A percentile compares a stretch with the other conserved stretches of the same genome.
These are phyloP conservation scores for Nomada goodeniana DNA, from an alignment of 2,888 invertebrate species.

Conservation along the genomic window DNA sequence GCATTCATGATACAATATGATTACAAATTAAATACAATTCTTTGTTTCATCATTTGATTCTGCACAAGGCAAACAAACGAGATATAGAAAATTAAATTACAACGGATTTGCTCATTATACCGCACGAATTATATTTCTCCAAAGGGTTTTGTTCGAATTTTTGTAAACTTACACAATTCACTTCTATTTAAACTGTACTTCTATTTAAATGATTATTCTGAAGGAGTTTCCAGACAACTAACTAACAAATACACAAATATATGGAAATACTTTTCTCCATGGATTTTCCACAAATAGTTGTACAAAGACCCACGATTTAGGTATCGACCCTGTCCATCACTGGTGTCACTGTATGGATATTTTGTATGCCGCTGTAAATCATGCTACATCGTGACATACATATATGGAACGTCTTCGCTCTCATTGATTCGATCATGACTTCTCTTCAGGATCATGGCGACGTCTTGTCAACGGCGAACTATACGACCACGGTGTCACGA, in stretches of 20 bases:
- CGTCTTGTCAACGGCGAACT: slow-evolving; percentile 21
- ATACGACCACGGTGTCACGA: slow-evolving; percentile 56
- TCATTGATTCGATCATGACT: slow-evolving; percentile 1
- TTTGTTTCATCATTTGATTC: neutral
- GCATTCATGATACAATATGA: too few species aligned
- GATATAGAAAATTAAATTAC: too few species aligned
- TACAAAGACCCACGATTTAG: too few species aligned
- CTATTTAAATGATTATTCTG: neutral
- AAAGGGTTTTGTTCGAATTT: too few species aligned
- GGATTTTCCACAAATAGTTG: neutral
- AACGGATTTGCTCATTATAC: too few species aligned
- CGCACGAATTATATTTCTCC: too few species aligned
- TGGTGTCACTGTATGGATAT: too few species aligned
- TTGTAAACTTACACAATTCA: too few species aligned
- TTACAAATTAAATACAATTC: too few species aligned
- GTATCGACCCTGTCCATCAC: too few species aligned
- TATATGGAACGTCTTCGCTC: neutral
- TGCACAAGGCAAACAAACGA: too few species aligned
- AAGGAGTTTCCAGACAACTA: neutral
- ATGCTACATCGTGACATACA: neutral
- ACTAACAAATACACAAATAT: neutral
- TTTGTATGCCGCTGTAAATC: neutral
- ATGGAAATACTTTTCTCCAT: neutral
- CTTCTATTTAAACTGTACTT: too few species aligned
- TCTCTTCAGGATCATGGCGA: slow-evolving; percentile 28